Evolutionary conservation across 2,797 vertebrate genomes (phyloP), one percentile per base, ranked within the genome.

Genomic region (Coracias cyanogaster): DNA sequence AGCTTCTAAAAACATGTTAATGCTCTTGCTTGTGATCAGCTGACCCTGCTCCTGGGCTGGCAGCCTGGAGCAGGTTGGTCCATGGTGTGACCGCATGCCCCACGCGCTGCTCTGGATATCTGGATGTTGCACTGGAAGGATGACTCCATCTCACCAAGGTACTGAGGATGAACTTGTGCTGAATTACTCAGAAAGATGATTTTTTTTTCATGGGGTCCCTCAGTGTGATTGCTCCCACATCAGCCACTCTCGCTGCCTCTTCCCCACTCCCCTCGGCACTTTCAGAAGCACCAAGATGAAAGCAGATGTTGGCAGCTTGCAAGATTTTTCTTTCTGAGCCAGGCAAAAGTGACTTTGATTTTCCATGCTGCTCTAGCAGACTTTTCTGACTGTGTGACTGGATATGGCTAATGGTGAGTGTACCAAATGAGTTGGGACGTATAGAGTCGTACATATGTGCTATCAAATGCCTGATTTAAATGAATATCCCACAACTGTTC

Each of bases 271-370:
- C 37, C 57, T 43, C 7, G 0, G 46, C 55, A 1, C 64, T 82
- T 66, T 78, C 76, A 95, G 85, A n/a, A 86, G 85, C 79, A 86
- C 49, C 20, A 14, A 33, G 67, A 77, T 57, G 71, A 82, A 88
- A 82, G 91, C 83, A 90, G 93, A 82, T 54, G 46, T 35, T 94
- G 93, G 90, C 86, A 90, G 73, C 48, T 41, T 35, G 21, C 55
- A 46, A 64, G 64, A 14, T 10, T 60, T 46, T 71, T 72, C 86
- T 82, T 82, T 70, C 76, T 29, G 61, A 88, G 91, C 74, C 88
- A 91, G 78, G 74, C 84, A 88, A 71, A 85, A 94, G 73, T 76
- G 87, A 86, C 81, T 95, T 90, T 57, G 73, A 80, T 92, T 96
- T 94, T 96, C 93, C 95, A 29, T 6, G 41, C 78, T 77, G 62